Percentiles rank a stretch among this genome's conserved stretches.
phyloP scores from a whole-genome alignment of 1,140 invertebrate genomes.

The Plectrocnemia conspersa region DNA sequence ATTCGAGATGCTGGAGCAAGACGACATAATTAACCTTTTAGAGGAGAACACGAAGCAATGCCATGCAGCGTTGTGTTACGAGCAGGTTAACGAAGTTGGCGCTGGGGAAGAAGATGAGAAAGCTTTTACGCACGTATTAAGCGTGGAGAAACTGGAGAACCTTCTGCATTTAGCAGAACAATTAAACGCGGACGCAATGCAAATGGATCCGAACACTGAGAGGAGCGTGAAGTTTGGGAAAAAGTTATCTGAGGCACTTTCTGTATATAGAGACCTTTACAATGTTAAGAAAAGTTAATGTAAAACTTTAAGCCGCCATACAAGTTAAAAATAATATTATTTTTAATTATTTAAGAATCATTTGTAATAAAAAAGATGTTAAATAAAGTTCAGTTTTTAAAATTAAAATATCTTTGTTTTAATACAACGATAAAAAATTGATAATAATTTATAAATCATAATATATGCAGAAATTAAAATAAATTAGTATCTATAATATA shows the following conservation, averaged over 20 bases:
- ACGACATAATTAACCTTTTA: neutral
- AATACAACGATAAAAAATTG: too few species aligned
- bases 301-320: too few species aligned
- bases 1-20: neutral
- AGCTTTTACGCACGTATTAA: neutral
- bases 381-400: too few species aligned
- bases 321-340: too few species aligned
- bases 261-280: neutral
- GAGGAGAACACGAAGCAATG: neutral
- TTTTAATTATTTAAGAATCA: too few species aligned
- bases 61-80: neutral
- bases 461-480: too few species aligned
- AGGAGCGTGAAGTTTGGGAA: neutral
- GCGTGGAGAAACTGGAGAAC: neutral
- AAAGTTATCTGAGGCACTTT: neutral
- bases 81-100: neutral
- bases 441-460: too few species aligned
- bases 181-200: neutral
- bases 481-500: too few species aligned
- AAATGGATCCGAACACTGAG: conserved; percentile 4
- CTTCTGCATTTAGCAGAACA: neutral
- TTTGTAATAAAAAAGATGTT: too few species aligned
- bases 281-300: too few species aligned
- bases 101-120: too few species aligned
- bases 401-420: too few species aligned